These are phyloP conservation scores for Rutilus rutilus DNA, from an alignment of 2,113 vertebrate genomes.

Conservation along the genomic window DNA sequence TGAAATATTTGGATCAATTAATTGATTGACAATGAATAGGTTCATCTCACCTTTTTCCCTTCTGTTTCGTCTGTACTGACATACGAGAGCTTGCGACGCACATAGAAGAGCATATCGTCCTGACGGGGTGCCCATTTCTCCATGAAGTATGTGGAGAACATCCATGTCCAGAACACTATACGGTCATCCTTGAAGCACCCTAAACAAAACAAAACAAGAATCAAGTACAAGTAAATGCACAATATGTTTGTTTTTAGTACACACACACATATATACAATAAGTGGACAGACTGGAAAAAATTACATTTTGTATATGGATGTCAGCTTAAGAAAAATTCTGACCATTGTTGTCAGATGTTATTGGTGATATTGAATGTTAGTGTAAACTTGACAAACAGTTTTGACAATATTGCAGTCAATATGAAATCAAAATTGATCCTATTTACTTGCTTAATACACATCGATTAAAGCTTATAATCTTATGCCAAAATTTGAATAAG, in stretches of 20 bases:
- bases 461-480: background rate
- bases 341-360: background rate
- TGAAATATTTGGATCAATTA: background rate
- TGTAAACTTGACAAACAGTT: background rate
- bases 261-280: background rate
- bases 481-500: background rate
- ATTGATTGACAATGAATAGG: background rate
- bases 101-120: conserved; percentile 98
- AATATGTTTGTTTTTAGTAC: background rate
- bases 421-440: background rate
- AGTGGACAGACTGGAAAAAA: background rate
- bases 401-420: background rate
- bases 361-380: background rate
- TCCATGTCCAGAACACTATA: conserved; percentile 99
- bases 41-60: conserved; percentile 81
- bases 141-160: conserved; percentile 99
- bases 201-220: conserved; percentile 56
- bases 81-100: conserved; percentile 86
- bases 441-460: background rate
- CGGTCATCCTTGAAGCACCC: conserved; percentile 97
- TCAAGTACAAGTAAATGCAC: background rate
- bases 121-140: conserved; percentile 90
- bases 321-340: background rate
- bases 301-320: background rate
- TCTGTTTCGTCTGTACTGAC: conserved; percentile 73